These are phyloP conservation scores for Euphydryas editha DNA, from an alignment of 2,888 invertebrate species.

Conservation along the genomic window DNA sequence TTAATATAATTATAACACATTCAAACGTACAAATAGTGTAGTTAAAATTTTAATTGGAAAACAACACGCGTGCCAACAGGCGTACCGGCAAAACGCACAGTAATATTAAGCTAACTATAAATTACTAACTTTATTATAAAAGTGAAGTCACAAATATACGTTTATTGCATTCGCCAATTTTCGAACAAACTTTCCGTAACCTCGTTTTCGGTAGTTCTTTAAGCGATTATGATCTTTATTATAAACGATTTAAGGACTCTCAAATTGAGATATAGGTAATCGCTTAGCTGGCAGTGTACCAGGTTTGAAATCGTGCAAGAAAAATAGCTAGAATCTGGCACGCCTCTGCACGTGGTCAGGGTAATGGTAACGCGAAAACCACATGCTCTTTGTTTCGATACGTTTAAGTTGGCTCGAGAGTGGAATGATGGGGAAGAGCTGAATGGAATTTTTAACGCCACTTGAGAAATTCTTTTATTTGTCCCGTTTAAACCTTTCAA, in stretches of 20 bases:
- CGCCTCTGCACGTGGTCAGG: conserved; percentile 40
- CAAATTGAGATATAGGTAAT: conserved; percentile 38
- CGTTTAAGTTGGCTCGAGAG: conserved; percentile 43
- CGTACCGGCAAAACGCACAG: conserved; percentile 13
- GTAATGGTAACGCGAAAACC: conserved; percentile 41
- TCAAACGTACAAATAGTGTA: not conserved
- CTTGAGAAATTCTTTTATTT: conserved; percentile 13
- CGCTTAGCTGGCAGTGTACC: conserved; percentile 49
- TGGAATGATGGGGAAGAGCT: conserved; percentile 38
- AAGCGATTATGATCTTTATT: conserved; percentile 34
- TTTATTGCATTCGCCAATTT: conserved; percentile 38
- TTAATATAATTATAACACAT: not conserved
- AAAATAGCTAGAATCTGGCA: conserved; percentile 47
- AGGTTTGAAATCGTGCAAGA: conserved; percentile 47
- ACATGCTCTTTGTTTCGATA: conserved; percentile 46
- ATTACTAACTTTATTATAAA: conserved; percentile 29
- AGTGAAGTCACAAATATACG: conserved; percentile 31
- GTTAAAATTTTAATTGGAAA: not conserved
- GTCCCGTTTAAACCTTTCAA: conserved; percentile 7
- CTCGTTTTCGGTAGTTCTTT: conserved; percentile 35
- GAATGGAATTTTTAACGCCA: conserved; percentile 35
- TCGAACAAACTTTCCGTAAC: conserved; percentile 37
- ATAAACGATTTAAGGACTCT: conserved; percentile 26
- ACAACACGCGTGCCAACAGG: not conserved
- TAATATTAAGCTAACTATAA: conserved; percentile 22